phyloP scores from a whole-genome alignment of 2,113 vertebrate genomes.

The Dasyprocta punctata region DNA sequence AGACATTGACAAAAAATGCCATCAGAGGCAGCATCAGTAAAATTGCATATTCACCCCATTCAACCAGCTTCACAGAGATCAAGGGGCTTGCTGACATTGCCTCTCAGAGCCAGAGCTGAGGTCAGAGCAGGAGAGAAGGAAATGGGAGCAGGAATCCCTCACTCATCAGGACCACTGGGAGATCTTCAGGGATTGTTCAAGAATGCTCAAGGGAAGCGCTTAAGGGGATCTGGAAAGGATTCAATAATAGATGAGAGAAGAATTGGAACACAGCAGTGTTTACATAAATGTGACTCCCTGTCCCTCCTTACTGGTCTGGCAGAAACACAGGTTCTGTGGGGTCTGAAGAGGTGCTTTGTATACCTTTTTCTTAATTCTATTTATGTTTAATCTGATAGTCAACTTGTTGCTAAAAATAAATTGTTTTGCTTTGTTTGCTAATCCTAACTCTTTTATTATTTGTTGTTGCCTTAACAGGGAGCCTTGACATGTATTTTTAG shows the following conservation, averaged over 20 bases:
- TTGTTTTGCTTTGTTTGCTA: not conserved
- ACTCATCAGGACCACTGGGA: not conserved
- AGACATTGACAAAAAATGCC: not conserved
- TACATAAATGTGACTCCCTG: not conserved
- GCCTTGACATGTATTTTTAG: not conserved
- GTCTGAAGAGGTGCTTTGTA: not conserved
- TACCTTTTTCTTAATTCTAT: not conserved
- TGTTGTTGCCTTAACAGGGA: not conserved
- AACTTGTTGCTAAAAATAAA: not conserved
- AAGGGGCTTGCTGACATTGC: not conserved
- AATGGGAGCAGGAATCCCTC: not conserved
- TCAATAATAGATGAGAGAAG: not conserved
- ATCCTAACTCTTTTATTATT: not conserved
- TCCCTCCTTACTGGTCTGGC: not conserved
- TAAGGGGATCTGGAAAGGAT: not conserved
- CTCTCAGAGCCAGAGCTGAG: not conserved
- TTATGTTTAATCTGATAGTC: not conserved
- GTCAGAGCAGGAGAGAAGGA: not conserved
- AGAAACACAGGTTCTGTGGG: not conserved
- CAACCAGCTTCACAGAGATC: not conserved
- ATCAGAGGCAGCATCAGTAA: not conserved
- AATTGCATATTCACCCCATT: not conserved
- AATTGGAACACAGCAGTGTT: not conserved
- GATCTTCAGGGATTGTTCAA: not conserved
- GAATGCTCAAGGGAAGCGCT: not conserved